These are phyloP conservation scores for Falco punctatus DNA, from an alignment of 2,113 vertebrate species.

Conservation along the genomic window DNA sequence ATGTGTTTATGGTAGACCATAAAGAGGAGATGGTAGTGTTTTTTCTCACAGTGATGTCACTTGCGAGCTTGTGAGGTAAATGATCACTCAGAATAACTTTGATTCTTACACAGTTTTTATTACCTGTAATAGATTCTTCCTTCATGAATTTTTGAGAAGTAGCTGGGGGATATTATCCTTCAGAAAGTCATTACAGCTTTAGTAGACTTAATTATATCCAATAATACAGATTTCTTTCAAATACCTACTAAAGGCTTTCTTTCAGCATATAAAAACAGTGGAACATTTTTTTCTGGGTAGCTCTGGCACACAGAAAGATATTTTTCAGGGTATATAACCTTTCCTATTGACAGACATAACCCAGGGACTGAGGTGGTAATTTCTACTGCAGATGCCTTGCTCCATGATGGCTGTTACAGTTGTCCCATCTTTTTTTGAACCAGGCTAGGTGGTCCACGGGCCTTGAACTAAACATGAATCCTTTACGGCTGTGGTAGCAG, in stretches of 20 bases:
- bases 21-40: background rate
- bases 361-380: fast-evolving
- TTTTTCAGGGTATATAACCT: background rate
- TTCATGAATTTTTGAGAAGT: conserved; percentile 41
- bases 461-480: background rate
- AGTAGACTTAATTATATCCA: conserved; percentile 59
- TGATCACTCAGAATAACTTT: background rate
- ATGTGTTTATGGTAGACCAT: background rate
- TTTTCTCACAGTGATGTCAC: background rate
- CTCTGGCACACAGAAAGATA: background rate
- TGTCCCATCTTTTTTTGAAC: background rate
- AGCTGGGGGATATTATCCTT: conserved; percentile 4
- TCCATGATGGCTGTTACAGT: background rate
- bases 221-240: background rate
- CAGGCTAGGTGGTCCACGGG: fast-evolving
- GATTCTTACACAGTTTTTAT: background rate
- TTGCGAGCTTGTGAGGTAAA: background rate
- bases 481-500: background rate
- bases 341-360: background rate
- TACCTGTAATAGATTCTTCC: background rate
- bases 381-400: background rate
- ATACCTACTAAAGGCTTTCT: background rate
- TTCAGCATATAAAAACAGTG: background rate
- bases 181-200: conserved; percentile 39
- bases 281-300: background rate